Conservation (phyloP, 2,888 invertebrate species). For the Periphyllus acericola region DNA sequence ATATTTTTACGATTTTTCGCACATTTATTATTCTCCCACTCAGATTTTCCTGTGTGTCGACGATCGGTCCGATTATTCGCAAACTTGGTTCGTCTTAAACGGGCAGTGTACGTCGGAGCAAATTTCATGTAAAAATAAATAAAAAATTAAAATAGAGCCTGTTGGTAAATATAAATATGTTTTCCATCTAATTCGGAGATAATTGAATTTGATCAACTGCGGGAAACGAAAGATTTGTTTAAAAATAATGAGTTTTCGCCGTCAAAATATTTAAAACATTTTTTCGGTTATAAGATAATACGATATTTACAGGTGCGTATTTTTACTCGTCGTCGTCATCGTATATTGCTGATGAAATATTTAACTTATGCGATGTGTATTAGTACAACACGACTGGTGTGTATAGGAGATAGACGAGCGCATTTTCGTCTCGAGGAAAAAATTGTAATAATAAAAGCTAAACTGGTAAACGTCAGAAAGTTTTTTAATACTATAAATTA, state of each 20-base stretch:
- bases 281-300: background rate
- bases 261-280: background rate
- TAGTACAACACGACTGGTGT: background rate
- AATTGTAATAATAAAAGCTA: constrained; percentile 26
- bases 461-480: constrained; percentile 28
- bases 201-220: background rate
- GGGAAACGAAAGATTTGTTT: background rate
- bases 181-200: background rate
- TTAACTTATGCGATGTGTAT: background rate
- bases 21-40: background rate
- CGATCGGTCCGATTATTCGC: too few species aligned
- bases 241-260: background rate
- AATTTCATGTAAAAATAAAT: too few species aligned
- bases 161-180: background rate
- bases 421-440: background rate
- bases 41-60: too few species aligned
- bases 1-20: background rate
- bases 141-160: background rate
- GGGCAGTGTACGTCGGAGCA: background rate
- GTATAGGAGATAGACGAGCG: background rate
- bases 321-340: background rate
- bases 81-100: too few species aligned
- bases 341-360: background rate
- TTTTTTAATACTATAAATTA: constrained; percentile 43
- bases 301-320: background rate